phyloP scores from a whole-genome alignment of 1,140 invertebrate species.

The Gonatopus flavifemur region DNA sequence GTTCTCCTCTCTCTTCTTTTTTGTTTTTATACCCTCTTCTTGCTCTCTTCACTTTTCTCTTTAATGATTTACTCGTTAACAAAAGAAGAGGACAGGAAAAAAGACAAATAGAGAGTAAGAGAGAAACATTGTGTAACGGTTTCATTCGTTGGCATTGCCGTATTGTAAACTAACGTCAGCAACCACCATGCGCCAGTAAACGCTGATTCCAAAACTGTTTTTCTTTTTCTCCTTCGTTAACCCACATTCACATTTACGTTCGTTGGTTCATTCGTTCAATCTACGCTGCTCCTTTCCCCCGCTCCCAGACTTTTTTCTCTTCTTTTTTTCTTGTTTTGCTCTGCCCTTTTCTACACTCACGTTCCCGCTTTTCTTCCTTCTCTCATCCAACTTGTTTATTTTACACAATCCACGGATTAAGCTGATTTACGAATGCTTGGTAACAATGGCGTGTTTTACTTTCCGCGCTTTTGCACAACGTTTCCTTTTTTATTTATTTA shows the following conservation, averaged over 20 bases:
- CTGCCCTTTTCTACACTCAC: background rate
- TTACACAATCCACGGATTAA: slow-evolving; percentile 31
- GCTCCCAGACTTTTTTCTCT: background rate
- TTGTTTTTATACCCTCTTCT: background rate
- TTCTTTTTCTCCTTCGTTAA: slow-evolving; percentile 47
- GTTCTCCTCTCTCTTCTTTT: slow-evolving; percentile 3
- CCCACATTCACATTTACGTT: slow-evolving; percentile 41
- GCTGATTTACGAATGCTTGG: slow-evolving; percentile 39
- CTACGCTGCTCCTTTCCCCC: background rate
- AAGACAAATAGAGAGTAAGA: too few relatives aligned
- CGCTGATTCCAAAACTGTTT: slow-evolving; percentile 38
- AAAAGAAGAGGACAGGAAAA: too few relatives aligned
- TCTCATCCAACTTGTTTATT: slow-evolving; percentile 22
- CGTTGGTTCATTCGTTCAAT: too few relatives aligned
- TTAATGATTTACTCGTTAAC: too few relatives aligned
- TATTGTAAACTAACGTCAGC: slow-evolving; percentile 30
- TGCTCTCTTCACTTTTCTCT: background rate
- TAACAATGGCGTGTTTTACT: slow-evolving; percentile 25
- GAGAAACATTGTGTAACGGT: slow-evolving; percentile 34
- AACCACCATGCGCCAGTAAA: slow-evolving; percentile 32
- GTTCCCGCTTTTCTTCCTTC: background rate
- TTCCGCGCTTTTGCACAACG: too few relatives aligned
- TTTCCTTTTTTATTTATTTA: too few relatives aligned
- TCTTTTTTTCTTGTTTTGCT: too few relatives aligned
- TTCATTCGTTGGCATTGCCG: slow-evolving; percentile 30